phyloP scores from a whole-genome alignment of 2,888 invertebrate genomes.

The Pheosia gnoma region DNA sequence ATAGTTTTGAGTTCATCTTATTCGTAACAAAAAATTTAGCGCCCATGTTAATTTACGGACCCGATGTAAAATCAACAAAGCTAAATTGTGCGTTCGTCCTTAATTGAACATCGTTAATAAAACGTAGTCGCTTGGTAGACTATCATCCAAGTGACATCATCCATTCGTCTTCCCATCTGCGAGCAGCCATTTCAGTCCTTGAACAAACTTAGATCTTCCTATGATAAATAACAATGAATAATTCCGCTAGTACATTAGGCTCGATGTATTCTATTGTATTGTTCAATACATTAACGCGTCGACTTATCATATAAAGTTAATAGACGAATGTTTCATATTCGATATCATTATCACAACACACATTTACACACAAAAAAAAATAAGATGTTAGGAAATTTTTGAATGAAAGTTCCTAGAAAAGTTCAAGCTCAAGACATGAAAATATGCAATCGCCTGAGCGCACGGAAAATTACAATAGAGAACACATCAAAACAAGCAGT shows the following conservation, averaged over 20 bases:
- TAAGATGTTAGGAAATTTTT: neutral
- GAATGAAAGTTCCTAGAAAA: neutral
- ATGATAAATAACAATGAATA: conserved; percentile 9
- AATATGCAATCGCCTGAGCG: conserved; percentile 12
- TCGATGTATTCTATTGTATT: conserved; percentile 4
- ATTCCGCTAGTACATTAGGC: conserved; percentile 9
- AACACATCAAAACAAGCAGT: conserved; percentile 22
- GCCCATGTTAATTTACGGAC: too few species aligned
- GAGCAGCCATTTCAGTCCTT: neutral
- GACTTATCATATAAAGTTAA: neutral
- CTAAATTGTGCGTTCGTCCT: neutral
- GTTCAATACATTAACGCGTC: neutral
- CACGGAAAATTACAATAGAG: conserved; percentile 12
- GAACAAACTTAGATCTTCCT: conserved; percentile 2
- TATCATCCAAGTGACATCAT: conserved; percentile 16
- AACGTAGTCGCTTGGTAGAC: conserved; percentile 17
- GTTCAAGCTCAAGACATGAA: conserved; percentile 1
- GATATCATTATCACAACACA: too few species aligned
- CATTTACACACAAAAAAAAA: neutral
- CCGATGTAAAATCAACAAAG: neutral
- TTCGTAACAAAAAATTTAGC: too few species aligned
- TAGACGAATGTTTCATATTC: too few species aligned
- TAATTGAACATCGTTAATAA: conserved; percentile 24
- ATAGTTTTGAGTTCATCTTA: too few species aligned
- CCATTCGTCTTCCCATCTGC: conserved; percentile 7